Evolutionary conservation across 1,140 invertebrate species (phyloP), one percentile per base, ranked within the genome.

Genomic region (Drosophila novamexicana): DNA sequence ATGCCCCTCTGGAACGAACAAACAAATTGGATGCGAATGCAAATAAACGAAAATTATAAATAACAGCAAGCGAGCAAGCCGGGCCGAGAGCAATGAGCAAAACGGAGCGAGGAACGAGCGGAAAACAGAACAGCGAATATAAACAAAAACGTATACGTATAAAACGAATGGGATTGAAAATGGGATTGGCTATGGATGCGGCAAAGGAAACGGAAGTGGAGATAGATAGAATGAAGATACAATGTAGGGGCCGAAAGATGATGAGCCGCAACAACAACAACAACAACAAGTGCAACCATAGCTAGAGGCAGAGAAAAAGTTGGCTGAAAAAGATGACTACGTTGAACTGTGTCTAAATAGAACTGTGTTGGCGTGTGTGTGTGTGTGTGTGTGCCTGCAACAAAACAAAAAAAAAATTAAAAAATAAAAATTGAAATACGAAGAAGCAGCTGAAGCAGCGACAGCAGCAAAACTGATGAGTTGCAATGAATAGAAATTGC

Each of bases 1-100:
- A 18, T 68, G 62, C 22, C 66, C 10, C 37, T 73, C 68, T 78
- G 82, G 79, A 72, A 72, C 76, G 59, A 63, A 80, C 79, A 86
- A 88, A 91, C 79, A 90, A 90, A 91, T 90, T 90, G 88, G 88
- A 90, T 90, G 88, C 88, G 88, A 90, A 90, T 90, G 88, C 88
- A 90, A 90, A 90, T 90, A 90, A 90, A 90, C 82, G 88, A 91
- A 90, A 90, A 90, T 90, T 90, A 90, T 90, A 90, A 90, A 91
- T 90, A 90, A 90, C 88, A 90, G 83, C 79, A 90, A 80, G 45
- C 45, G 65, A 65, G 56, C 59, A 44, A 72, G 34, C 22, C 36
- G 16, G 65, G 67, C 49, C 65, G 56, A 75, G 52, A 61, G 50
- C 9, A 16, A 14, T 32, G 45, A 16, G 50, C 7, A 50, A 52